phyloP scores from a whole-genome alignment of 2,113 vertebrate genomes.

The Megaptera novaeangliae region DNA sequence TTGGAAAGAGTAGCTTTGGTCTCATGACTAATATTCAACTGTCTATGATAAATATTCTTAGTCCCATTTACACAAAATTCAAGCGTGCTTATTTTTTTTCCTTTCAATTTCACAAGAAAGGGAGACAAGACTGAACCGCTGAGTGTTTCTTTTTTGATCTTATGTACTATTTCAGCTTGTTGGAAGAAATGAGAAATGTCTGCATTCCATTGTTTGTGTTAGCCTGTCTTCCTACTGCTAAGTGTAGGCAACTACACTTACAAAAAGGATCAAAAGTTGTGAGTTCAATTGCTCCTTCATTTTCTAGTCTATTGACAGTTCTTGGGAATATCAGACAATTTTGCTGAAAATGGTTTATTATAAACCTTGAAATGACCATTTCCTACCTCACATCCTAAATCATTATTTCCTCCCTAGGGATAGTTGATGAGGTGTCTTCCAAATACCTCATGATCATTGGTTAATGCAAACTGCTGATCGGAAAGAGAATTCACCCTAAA shows the following conservation, averaged over 20 bases:
- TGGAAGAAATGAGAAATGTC: constrained; percentile 14
- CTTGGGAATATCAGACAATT: neutral
- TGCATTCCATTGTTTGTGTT: neutral
- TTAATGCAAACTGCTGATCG: neutral
- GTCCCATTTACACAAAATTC: constrained; percentile 34
- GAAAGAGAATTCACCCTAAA: neutral
- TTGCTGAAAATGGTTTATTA: constrained; percentile 28
- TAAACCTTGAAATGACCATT: constrained; percentile 24
- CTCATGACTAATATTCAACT: neutral
- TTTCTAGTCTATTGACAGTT: neutral
- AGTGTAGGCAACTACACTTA: neutral
- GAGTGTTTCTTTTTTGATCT: constrained; percentile 34
- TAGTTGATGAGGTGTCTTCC: neutral
- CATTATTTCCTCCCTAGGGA: neutral
- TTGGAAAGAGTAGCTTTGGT: neutral
- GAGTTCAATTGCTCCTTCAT: neutral
- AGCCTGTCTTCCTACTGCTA: neutral
- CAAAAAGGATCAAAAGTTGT: constrained; percentile 19
- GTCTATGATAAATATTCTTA: constrained; percentile 18
- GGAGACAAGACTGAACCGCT: neutral
- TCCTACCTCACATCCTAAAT: neutral
- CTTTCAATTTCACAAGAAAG: constrained; percentile 46
- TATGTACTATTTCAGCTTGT: constrained; percentile 42
- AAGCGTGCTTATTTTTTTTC: constrained; percentile 39
- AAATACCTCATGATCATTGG: neutral